Evolutionary conservation across 2,797 vertebrate genomes (phyloP).

Genomic region (Cephalopachus bancanus): DNA sequence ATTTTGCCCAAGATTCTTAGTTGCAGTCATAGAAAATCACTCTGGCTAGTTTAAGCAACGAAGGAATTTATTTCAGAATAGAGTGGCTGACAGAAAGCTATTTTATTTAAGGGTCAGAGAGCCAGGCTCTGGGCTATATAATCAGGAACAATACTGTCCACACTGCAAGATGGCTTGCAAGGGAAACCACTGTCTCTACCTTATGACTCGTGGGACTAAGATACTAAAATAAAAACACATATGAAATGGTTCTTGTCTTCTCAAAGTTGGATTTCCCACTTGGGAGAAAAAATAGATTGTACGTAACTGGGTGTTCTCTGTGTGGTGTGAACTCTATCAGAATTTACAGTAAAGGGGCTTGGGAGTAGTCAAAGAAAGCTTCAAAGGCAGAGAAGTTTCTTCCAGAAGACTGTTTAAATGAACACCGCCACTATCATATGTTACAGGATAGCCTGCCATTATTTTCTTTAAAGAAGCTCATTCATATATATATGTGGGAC

Average conservation of each 20-base stretch:
- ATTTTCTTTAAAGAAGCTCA: neutral
- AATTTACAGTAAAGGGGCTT: slow-evolving; percentile 1
- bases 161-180: neutral
- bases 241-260: neutral
- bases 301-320: neutral
- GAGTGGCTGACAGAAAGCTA: neutral
- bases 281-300: neutral
- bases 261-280: slow-evolving; percentile 34
- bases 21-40: neutral
- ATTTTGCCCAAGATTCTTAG: slow-evolving; percentile 3
- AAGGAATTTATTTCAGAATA: neutral
- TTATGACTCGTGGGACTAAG: neutral
- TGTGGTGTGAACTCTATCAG: neutral
- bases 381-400: neutral
- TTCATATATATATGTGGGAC: too few species aligned
- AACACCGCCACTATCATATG: neutral
- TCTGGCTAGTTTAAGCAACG: slow-evolving; percentile 28
- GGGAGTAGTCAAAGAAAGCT: neutral
- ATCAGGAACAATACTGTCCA: neutral
- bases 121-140: neutral
- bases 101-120: neutral
- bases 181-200: neutral
- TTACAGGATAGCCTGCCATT: neutral
- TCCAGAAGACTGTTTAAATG: neutral
- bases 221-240: neutral